These are phyloP conservation scores for Centroberyx gerrardi DNA, from an alignment of 2,797 vertebrate species.

Conservation along the genomic window DNA sequence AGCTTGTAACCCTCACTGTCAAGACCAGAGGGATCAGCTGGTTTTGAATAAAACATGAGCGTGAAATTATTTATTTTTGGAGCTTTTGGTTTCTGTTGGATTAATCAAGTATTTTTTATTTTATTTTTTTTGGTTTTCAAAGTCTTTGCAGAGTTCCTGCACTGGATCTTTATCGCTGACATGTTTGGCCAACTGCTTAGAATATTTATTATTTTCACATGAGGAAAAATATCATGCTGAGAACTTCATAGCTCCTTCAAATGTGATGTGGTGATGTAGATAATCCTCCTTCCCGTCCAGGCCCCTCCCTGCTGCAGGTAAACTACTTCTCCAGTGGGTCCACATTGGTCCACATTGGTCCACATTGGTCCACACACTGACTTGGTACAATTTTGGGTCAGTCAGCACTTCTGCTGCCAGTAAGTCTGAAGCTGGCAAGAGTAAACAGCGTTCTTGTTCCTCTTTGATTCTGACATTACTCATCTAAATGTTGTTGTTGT, in stretches of 20 bases:
- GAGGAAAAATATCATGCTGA: conserved; percentile 14
- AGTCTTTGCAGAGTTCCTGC: conserved; percentile 6
- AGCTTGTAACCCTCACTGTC: conserved; percentile 9
- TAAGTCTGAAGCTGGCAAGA: not conserved
- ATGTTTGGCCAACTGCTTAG: not conserved
- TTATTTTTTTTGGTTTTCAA: not conserved
- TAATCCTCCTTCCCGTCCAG: not conserved
- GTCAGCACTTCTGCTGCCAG: not conserved
- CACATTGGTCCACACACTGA: not conserved
- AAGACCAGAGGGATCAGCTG: conserved; percentile 29
- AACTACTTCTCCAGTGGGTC: conserved; percentile 7
- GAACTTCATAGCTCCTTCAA: not conserved
- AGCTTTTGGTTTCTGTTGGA: not conserved
- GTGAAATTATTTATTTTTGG: not conserved
- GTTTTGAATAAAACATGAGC: conserved; percentile 49
- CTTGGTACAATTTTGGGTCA: conserved; percentile 2
- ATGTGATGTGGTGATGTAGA: not conserved
- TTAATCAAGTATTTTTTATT: not conserved
- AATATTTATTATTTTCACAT: conserved; percentile 27
- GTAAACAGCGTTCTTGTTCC: not conserved
- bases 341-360: not conserved
- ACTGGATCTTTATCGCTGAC: conserved; percentile 11
- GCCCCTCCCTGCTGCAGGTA: not conserved
- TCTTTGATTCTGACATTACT: conserved; percentile 31
- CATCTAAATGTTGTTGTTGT: not conserved